Evolutionary conservation across 2,797 vertebrate genomes (phyloP).

Genomic region (Poecilia picta): DNA sequence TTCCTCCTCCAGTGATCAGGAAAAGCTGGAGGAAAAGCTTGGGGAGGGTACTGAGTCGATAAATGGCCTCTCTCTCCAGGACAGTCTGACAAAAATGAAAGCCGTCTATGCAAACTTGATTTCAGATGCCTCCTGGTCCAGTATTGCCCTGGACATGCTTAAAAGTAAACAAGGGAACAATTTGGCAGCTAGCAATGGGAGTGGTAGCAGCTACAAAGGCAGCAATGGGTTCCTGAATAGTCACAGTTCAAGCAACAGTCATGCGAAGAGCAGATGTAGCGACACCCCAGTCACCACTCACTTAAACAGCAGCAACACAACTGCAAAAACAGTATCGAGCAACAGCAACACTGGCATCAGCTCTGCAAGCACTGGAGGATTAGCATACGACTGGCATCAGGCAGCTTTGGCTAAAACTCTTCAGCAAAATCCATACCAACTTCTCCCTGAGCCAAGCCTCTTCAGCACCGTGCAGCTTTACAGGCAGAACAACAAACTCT

Average conservation of each 20-base stretch:
- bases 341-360: slow-evolving; percentile 75
- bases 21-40: slow-evolving; percentile 82
- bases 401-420: slow-evolving; percentile 96
- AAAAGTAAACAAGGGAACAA: slow-evolving; percentile 87
- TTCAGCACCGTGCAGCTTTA: slow-evolving; percentile 99
- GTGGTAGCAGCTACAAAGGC: slow-evolving; percentile 82
- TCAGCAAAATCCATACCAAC: slow-evolving; percentile 93
- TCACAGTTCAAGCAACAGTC: slow-evolving; percentile 65
- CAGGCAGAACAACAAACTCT: slow-evolving; percentile 96
- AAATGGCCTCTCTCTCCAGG: slow-evolving; percentile 88
- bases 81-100: slow-evolving; percentile 98
- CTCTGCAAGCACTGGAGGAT: slow-evolving; percentile 79
- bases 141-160: slow-evolving; percentile 88
- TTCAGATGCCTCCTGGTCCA: slow-evolving; percentile 96
- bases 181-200: slow-evolving; percentile 79
- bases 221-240: slow-evolving; percentile 76
- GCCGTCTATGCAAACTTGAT: slow-evolving; percentile 97
- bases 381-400: slow-evolving; percentile 88
- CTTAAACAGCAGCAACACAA: slow-evolving; percentile 68
- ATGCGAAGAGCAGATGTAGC: slow-evolving; percentile 70
- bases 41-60: slow-evolving; percentile 80
- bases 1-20: slow-evolving; percentile 86
- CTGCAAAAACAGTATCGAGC: slow-evolving; percentile 72
- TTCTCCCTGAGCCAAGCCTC: slow-evolving; percentile 95
- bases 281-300: slow-evolving; percentile 63